These are phyloP conservation scores for Anarhynchus alexandrinus DNA, from an alignment of 2,113 vertebrate species.

Conservation along the genomic window DNA sequence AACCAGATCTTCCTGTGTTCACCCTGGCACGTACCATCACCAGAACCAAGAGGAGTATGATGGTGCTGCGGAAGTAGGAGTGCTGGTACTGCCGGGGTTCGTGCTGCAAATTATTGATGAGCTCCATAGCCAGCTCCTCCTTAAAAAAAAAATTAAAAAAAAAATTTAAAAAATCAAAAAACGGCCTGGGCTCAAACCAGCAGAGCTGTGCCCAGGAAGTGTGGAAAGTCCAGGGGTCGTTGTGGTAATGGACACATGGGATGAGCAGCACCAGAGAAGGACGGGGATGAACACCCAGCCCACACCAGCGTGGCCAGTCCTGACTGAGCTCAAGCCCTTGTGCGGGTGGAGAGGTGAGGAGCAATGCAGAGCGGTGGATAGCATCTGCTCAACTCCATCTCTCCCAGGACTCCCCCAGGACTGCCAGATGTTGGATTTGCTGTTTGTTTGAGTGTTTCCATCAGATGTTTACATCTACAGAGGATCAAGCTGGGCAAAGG, in stretches of 20 bases:
- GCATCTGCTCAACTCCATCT: not conserved
- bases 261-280: not conserved
- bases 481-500: not conserved
- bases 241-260: not conserved
- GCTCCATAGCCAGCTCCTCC: conserved; percentile 87
- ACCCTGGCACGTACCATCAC: conserved; percentile 75
- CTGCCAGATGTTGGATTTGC: not conserved
- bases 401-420: not conserved
- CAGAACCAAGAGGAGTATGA: conserved; percentile 79
- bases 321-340: not conserved
- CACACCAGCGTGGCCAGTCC: not conserved
- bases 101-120: conserved; percentile 75
- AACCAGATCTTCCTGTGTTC: fast-evolving
- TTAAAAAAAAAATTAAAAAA: not conserved
- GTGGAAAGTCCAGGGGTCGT: not conserved
- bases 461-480: not conserved
- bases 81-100: conserved; percentile 66
- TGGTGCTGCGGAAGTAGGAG: conserved; percentile 77
- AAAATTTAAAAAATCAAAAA: too few relatives aligned
- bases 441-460: not conserved
- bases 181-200: not conserved
- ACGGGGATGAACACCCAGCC: not conserved
- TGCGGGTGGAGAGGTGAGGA: not conserved
- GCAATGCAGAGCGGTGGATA: not conserved
- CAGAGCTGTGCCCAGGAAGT: not conserved